Evolutionary conservation across 2,113 vertebrate genomes (phyloP).

Genomic region (Tragelaphus imberbis): DNA sequence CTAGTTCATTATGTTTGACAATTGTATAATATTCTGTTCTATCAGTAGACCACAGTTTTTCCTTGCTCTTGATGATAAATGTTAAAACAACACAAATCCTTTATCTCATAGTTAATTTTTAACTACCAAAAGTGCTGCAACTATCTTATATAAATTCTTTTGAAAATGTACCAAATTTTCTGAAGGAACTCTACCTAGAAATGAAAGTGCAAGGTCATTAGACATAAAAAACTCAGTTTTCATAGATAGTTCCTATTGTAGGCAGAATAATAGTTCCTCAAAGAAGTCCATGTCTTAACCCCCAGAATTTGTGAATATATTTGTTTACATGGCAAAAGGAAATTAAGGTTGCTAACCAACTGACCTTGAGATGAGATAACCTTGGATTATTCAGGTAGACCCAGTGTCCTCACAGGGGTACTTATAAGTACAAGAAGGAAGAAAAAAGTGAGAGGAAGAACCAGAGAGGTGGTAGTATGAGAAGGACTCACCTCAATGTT

Average conservation of each 20-base stretch:
- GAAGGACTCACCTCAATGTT: background rate
- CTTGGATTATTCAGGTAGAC: background rate
- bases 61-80: background rate
- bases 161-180: background rate
- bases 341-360: background rate
- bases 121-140: background rate
- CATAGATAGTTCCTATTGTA: background rate
- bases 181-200: background rate
- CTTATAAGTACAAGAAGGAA: background rate
- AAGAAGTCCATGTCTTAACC: background rate
- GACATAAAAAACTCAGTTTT: background rate
- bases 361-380: background rate
- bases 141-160: background rate
- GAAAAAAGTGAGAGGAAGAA: background rate
- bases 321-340: background rate
- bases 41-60: background rate
- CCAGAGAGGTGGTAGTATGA: background rate
- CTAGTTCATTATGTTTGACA: background rate
- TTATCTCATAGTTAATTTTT: background rate
- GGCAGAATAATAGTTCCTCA: background rate
- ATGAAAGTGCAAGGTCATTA: background rate
- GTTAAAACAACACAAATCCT: background rate
- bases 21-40: background rate
- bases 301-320: background rate
- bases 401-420: background rate